Evolutionary conservation across 2,888 invertebrate genomes (phyloP).

Genomic region (Perizoma flavofasciatum): DNA sequence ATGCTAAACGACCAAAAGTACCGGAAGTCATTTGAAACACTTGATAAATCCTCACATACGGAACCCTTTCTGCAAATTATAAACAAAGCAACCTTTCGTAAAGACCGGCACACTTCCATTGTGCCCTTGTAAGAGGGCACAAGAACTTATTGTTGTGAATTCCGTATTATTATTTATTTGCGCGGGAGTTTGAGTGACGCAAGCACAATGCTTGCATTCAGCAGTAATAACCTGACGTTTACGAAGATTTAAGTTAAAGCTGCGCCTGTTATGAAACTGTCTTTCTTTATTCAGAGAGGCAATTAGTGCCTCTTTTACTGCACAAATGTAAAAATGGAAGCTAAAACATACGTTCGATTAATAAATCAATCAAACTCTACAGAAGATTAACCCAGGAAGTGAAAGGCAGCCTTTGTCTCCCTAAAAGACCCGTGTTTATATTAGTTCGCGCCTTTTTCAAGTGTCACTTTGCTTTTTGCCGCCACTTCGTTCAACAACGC

Average conservation of each 20-base stretch:
- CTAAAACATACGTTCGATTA: slow-evolving; percentile 3
- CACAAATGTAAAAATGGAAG: too few species aligned
- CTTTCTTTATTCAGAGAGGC: too few species aligned
- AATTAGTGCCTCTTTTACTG: too few species aligned
- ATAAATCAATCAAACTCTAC: slow-evolving; percentile 39
- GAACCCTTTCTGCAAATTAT: slow-evolving; percentile 49
- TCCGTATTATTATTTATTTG: slow-evolving; percentile 34
- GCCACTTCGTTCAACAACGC: slow-evolving; percentile 74
- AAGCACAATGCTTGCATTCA: slow-evolving; percentile 23
- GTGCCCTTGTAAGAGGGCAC: slow-evolving; percentile 60
- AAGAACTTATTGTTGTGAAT: slow-evolving; percentile 60
- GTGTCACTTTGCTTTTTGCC: slow-evolving; percentile 82
- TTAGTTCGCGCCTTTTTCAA: slow-evolving; percentile 81
- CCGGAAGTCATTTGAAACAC: slow-evolving; percentile 8
- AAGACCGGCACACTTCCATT: slow-evolving; percentile 43
- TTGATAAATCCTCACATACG: slow-evolving; percentile 34
- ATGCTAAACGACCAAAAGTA: slow-evolving; percentile 2
- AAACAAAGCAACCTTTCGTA: slow-evolving; percentile 40
- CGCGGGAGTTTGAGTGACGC: slow-evolving; percentile 28
- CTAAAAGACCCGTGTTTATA: slow-evolving; percentile 71
- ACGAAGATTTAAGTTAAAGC: too few species aligned
- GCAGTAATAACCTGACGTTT: neutral
- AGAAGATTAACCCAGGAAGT: slow-evolving; percentile 45
- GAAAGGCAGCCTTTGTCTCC: slow-evolving; percentile 54
- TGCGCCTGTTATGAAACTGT: too few species aligned